A percentile compares a stretch with the other conserved stretches of the same genome.
Evolutionary conservation across 2,113 vertebrate genomes (phyloP).

Genomic region (Turnix velox): DNA sequence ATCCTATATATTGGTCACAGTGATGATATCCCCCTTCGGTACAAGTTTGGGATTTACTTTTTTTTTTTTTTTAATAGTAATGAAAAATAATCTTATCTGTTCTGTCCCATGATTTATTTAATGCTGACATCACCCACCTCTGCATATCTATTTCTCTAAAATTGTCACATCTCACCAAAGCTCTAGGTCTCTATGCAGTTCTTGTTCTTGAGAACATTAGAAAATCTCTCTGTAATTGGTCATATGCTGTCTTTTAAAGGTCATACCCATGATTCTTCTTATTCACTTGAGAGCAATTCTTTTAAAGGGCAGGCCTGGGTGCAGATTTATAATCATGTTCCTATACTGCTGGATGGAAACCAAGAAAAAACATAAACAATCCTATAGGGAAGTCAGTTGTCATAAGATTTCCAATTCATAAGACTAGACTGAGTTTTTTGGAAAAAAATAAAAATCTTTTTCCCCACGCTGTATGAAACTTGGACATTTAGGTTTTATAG

Average conservation of each 20-base stretch:
- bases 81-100: neutral
- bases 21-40: neutral
- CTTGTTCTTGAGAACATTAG: neutral
- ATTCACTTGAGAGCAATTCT: neutral
- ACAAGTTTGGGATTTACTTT: neutral
- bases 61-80: neutral
- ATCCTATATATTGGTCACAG: neutral
- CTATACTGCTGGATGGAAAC: neutral
- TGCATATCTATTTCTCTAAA: neutral
- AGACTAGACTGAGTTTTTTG: neutral
- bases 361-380: neutral
- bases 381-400: neutral
- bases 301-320: constrained; percentile 2
- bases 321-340: constrained; percentile 11
- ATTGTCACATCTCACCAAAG: neutral
- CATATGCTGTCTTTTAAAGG: constrained; percentile 23
- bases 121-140: neutral
- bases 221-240: constrained; percentile 27
- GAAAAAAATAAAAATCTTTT: neutral
- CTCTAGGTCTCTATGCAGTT: neutral
- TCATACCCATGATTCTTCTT: constrained; percentile 31
- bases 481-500: neutral
- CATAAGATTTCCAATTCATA: neutral
- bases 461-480: neutral
- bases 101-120: neutral